A percentile compares a stretch with the other conserved stretches of the same genome.
phyloP scores from a whole-genome alignment of 1,140 invertebrate species.

The Diachasmimorpha longicaudata region DNA sequence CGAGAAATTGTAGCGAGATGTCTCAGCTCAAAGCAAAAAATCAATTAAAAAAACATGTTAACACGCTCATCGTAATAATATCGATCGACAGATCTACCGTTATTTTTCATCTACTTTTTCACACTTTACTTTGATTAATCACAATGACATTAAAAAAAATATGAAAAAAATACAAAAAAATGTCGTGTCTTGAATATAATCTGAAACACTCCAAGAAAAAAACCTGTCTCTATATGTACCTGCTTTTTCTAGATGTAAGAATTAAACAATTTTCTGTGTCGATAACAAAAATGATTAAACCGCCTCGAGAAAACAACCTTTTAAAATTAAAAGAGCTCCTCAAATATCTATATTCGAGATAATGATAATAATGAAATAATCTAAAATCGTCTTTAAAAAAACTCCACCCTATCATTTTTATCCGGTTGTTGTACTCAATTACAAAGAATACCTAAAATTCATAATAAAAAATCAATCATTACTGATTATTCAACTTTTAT shows the following conservation, averaged over 20 bases:
- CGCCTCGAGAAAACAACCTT: not conserved
- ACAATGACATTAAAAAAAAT: not conserved
- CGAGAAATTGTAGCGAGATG: not conserved
- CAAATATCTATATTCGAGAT: too few species aligned
- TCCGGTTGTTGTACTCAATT: too few species aligned
- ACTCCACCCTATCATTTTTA: too few species aligned
- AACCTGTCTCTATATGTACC: conserved; percentile 27
- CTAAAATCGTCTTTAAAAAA: too few species aligned
- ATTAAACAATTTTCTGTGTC: conserved; percentile 1
- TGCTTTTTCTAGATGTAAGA: conserved; percentile 27
- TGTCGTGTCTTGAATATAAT: not conserved
- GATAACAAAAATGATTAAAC: not conserved
- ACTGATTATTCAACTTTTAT: not conserved
- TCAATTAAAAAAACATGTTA: not conserved
- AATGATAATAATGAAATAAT: too few species aligned
- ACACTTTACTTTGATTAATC: not conserved
- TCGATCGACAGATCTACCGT: not conserved
- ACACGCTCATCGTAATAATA: not conserved
- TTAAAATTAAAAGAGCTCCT: not conserved
- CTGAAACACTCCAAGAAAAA: not conserved
- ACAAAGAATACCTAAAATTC: not conserved
- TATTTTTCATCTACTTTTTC: not conserved
- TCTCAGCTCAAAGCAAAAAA: not conserved
- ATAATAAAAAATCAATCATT: not conserved
- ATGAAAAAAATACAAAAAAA: conserved; percentile 11